Evolutionary conservation across 2,113 vertebrate genomes (phyloP), one percentile per base, ranked within the genome.

Genomic region (Dipodomys stephensi): DNA sequence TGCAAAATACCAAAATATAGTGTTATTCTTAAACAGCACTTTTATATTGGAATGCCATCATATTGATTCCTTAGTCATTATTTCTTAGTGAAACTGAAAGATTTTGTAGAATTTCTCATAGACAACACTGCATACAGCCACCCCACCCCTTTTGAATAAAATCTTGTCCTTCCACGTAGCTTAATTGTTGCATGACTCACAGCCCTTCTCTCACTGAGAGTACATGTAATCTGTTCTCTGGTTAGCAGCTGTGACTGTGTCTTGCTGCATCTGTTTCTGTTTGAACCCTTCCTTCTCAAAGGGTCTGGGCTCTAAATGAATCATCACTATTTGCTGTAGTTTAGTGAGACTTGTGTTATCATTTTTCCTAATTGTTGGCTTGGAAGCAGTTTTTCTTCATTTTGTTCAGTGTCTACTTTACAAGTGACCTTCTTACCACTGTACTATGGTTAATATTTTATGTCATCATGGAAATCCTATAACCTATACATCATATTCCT

Each of bases 41-140:
- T 95, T 83, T 30, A 72, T 91, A 10, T 87, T 88, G 85, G 30
- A 78, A 86, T 83, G 64, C 22, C 22, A 20, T 87, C 88, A 57
- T 13, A 28, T 49, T 81, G 74, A 87, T 71, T 88, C n/a, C 67
- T 91, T 89, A 77, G 32, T 78, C 16, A 64, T 79, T 81, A 73
- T 77, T 95, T 96, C 73, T 92, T 92, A 57, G 16, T 72, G 83
- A 94, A 95, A 86, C 71, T 82, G 76, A 96, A 95, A 72, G 86
- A 68, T 19, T 32, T 89, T 46, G 28, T 65, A 86, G 88, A 88
- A 90, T 88, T 94, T 93, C 62, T 69, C 94, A 80, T 7, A 90
- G 73, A 68, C 12, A 79, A 11, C 83, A 95, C 57, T 91, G 27
- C 1, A 9, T 83, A 90, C 71, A 90, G 28, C 76, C 46, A 10